Base-by-base conservation (phyloP, 2,797 vertebrate species). In the Xiphorhynchus erythropygius region DNA sequence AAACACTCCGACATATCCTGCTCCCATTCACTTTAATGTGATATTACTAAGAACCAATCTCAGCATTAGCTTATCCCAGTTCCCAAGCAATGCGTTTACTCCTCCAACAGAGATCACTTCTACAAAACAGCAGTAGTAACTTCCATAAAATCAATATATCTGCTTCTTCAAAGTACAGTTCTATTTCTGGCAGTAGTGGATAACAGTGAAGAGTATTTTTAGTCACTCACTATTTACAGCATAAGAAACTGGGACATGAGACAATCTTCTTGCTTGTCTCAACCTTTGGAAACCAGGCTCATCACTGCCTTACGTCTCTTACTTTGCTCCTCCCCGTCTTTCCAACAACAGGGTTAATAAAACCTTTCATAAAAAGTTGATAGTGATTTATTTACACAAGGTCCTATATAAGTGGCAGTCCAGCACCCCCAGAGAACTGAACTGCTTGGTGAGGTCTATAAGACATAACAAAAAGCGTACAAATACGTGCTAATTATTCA, bases 171-270 rank as follows among this genome's bases (percentile, higher is more conserved):
- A 86, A 57, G 24, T 53, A 71, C 47, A 92, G 74, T 35, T 88
- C 76, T 67, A 64, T 80, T 95, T 86, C 62, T 85, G 80, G 47
- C 79, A 50, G 37, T n/a, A n/a, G 71, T 56, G 24, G 0, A 4
- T 68, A 84, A 80, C 52, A 86, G 46, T 4, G 5, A 85, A 33
- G 33, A 84, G 12, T 85, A 94, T 90, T 90, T 94, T 94, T 70
- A 94, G 82, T 57, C 53, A 49, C 32, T 17, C 63, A 23, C 60
- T 93, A 87, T 69, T 92, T 94, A 84, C 84, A 90, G 74, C 74
- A 75, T 15, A 84, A 71, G n/a, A 50, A 94, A 92, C 67, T 62
- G 59, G 70, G 84, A 78, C 53, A 64, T 4, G 21, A 93, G 65
- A 83, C 52, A 82, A 68, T 46, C 42, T 73, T 70, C 47, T 41